Evolutionary conservation across 2,888 invertebrate genomes (phyloP).

Genomic region (Dolichopus griseipennis): DNA sequence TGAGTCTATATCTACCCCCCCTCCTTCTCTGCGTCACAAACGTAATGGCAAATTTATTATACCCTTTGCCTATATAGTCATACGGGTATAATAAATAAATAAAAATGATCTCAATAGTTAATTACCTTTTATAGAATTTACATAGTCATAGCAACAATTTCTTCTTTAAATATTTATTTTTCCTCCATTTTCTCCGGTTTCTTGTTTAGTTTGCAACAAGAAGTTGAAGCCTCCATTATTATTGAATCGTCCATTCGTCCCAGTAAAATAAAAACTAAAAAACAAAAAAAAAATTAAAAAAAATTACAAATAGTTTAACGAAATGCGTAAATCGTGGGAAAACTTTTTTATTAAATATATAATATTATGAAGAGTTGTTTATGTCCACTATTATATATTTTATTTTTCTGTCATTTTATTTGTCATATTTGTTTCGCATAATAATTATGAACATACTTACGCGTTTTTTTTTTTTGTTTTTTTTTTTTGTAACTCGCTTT

Average conservation of each 20-base stretch:
- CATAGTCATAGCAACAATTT: slow-evolving; percentile 11
- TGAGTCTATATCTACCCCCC: too few relatives aligned
- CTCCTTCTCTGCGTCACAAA: too few relatives aligned
- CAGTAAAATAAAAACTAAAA: too few relatives aligned
- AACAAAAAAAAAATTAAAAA: too few relatives aligned
- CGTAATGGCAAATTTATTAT: too few relatives aligned
- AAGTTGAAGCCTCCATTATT: too few relatives aligned
- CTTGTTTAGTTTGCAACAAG: background rate
- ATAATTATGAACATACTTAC: background rate
- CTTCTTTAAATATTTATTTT: background rate
- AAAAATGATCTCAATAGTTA: slow-evolving; percentile 7
- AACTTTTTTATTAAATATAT: background rate
- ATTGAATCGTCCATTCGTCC: too few relatives aligned
- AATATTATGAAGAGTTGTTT: background rate
- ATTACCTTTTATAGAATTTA: slow-evolving; percentile 21
- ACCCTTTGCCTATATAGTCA: too few relatives aligned
- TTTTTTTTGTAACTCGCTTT: too few relatives aligned
- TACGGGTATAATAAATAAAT: too few relatives aligned
- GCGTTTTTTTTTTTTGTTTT: background rate
- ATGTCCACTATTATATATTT: background rate
- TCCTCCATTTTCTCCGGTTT: too few relatives aligned
- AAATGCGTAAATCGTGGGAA: slow-evolving; percentile 5
- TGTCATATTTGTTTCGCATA: slow-evolving; percentile 3
- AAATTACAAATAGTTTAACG: too few relatives aligned
- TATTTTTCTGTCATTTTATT: slow-evolving; percentile 2